Evolutionary conservation across 2,113 vertebrate genomes (phyloP).

Genomic region (Leptobrachium ailaonicum): DNA sequence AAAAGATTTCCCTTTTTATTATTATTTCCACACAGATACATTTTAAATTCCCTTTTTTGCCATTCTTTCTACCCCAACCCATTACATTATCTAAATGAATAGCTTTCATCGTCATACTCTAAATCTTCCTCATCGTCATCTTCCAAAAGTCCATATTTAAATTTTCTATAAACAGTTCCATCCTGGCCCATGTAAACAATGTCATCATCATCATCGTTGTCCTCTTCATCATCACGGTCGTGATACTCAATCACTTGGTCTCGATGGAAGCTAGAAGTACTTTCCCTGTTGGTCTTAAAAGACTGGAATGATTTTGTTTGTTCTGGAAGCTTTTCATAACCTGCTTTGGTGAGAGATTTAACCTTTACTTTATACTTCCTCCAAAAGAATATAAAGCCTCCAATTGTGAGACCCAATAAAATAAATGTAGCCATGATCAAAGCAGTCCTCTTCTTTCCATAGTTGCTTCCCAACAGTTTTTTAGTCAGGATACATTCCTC

Average conservation of each 20-base stretch:
- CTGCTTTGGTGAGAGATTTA: constrained; percentile 53
- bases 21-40: not conserved
- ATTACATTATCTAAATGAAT: constrained; percentile 71
- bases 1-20: not conserved
- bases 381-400: constrained; percentile 68
- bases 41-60: not conserved
- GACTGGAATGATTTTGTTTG: constrained; percentile 57
- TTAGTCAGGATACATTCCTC: constrained; percentile 75
- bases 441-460: constrained; percentile 50
- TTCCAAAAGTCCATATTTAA: constrained; percentile 84
- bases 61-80: not conserved
- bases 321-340: constrained; percentile 77
- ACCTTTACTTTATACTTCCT: constrained; percentile 64
- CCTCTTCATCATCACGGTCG: constrained; percentile 74
- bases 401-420: constrained; percentile 69
- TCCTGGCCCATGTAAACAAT: constrained; percentile 93
- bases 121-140: constrained; percentile 81
- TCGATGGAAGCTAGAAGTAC: constrained; percentile 67
- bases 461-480: constrained; percentile 52
- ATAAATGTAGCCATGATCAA: constrained; percentile 63
- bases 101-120: constrained; percentile 91
- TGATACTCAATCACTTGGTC: constrained; percentile 76
- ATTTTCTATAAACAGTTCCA: constrained; percentile 86
- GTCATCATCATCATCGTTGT: constrained; percentile 76
- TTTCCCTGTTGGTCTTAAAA: constrained; percentile 58